Percentiles rank a stretch among this genome's conserved stretches.
Conservation (phyloP, 35 echinoderm and acorn worm genomes). For the Apostichopus californicus region DNA sequence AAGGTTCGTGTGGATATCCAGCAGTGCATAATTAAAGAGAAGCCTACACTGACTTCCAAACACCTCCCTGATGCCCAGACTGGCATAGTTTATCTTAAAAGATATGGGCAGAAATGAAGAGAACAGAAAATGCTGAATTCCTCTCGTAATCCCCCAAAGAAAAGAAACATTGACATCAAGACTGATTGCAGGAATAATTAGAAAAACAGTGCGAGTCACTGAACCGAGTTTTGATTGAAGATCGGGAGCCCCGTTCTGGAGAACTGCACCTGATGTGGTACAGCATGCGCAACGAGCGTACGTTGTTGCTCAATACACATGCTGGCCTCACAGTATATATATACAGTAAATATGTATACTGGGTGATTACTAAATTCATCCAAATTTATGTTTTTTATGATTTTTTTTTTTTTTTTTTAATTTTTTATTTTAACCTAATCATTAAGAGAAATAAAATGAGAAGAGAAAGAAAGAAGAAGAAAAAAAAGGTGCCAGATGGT, state of each 20-base stretch:
- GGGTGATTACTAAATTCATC: no score
- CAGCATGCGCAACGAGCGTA: background rate
- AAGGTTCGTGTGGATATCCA: background rate
- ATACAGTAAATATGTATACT: no score
- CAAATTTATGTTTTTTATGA: no score
- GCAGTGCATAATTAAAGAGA: background rate
- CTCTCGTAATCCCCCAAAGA: constrained; percentile 15
- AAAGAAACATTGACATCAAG: constrained; percentile 42
- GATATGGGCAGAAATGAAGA: no score
- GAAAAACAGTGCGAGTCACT: constrained; percentile 47
- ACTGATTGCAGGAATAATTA: constrained; percentile 51
- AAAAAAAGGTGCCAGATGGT: no score
- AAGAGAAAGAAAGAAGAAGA: no score
- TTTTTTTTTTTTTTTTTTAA: no score
- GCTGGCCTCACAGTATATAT: background rate
- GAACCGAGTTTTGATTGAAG: constrained; percentile 12
- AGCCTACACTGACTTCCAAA: no score
- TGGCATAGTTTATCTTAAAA: no score
- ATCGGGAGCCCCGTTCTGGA: background rate
- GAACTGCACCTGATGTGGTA: background rate
- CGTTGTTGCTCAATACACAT: background rate
- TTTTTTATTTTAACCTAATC: no score
- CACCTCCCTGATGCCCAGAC: no score
- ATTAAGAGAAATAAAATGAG: no score
- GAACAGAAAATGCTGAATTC: background rate